A percentile compares a stretch with the other conserved stretches of the same genome.
Conservation (phyloP, 2,113 vertebrate genomes). For the Microtus oregoni region DNA sequence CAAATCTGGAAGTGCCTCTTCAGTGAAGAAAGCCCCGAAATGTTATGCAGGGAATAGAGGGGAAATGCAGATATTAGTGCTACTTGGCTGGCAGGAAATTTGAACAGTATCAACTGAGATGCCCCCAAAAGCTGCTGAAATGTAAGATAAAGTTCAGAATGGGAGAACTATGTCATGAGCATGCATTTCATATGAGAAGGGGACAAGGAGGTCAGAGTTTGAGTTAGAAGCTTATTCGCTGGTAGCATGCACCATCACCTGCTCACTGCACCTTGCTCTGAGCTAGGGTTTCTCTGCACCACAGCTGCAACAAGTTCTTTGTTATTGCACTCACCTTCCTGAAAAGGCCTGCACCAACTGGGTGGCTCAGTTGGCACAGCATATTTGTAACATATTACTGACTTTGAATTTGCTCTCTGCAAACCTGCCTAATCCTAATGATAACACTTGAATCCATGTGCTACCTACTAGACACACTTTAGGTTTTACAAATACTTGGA, state of each 20-base stretch:
- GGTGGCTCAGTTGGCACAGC: neutral
- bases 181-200: constrained; percentile 76
- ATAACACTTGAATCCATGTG: neutral
- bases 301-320: constrained; percentile 71
- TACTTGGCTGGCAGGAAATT: constrained; percentile 87
- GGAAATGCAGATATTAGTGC: constrained; percentile 81
- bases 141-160: constrained; percentile 84
- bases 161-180: constrained; percentile 81
- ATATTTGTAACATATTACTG: neutral
- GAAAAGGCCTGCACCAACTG: neutral
- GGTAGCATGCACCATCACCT: constrained; percentile 76
- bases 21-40: constrained; percentile 71
- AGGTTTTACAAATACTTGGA: neutral
- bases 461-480: neutral
- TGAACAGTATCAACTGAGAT: constrained; percentile 82
- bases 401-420: neutral
- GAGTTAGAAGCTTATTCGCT: constrained; percentile 83
- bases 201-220: constrained; percentile 59
- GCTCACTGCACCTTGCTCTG: constrained; percentile 77
- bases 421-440: neutral
- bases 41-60: constrained; percentile 69
- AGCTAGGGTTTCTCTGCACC: constrained; percentile 75
- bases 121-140: constrained; percentile 86
- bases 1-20: constrained; percentile 75
- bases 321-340: neutral